phyloP scores from a whole-genome alignment of 2,113 vertebrate species.

The Pygoscelis antarcticus region DNA sequence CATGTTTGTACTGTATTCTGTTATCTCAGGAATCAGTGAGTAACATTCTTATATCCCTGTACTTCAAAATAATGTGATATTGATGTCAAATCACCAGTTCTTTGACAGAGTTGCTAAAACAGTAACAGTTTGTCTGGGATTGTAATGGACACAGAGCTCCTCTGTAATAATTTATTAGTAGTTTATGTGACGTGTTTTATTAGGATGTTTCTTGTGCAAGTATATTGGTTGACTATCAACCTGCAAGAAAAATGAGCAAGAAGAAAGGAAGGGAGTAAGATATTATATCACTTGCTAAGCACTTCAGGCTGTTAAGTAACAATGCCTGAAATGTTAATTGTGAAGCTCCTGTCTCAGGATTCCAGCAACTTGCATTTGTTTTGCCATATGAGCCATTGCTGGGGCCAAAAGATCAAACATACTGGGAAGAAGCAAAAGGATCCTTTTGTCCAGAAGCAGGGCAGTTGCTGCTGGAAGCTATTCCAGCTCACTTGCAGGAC shows the following conservation, averaged over 20 bases:
- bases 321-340: neutral
- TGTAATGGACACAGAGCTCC: neutral
- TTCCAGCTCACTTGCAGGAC: neutral
- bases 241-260: neutral
- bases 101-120: neutral
- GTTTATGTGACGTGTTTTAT: neutral
- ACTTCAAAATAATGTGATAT: neutral
- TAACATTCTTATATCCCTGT: neutral
- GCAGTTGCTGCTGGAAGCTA: constrained; percentile 38
- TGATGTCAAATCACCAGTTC: neutral
- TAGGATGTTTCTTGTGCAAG: neutral
- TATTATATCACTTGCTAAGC: neutral
- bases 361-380: constrained; percentile 20
- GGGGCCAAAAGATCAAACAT: neutral
- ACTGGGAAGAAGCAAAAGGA: neutral
- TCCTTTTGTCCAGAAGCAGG: constrained; percentile 29
- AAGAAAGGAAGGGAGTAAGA: neutral
- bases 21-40: neutral
- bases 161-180: neutral
- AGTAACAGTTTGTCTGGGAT: neutral
- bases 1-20: neutral
- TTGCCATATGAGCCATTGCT: constrained; percentile 5
- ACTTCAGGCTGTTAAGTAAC: neutral
- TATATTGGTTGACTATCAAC: neutral
- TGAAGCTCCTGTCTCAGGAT: neutral